phyloP scores from a whole-genome alignment of 2,797 vertebrate genomes.

The Limnodromus scolopaceus region DNA sequence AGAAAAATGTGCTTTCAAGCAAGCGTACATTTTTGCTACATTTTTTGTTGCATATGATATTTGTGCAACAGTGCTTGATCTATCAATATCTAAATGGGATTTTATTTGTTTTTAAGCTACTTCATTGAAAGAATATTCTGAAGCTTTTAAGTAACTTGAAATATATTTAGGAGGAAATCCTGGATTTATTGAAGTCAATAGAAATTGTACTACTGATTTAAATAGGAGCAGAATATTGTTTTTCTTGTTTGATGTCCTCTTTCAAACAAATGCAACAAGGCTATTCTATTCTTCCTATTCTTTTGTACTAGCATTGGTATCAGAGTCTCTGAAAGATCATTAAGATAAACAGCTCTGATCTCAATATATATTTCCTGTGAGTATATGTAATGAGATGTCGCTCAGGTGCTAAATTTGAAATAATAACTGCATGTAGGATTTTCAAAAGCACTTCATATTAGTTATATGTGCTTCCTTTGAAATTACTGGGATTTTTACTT shows the following conservation, averaged over 20 bases:
- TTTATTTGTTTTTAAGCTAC: background rate
- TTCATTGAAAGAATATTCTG: background rate
- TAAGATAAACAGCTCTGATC: background rate
- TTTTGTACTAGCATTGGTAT: background rate
- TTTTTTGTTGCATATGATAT: background rate
- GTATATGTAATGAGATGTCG: background rate
- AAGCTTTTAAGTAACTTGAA: background rate
- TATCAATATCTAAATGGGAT: background rate
- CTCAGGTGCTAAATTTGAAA: background rate
- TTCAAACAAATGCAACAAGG: background rate
- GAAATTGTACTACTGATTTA: background rate
- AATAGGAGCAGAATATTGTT: background rate
- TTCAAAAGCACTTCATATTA: background rate
- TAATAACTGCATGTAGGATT: background rate
- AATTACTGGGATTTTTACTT: background rate
- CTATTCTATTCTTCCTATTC: background rate
- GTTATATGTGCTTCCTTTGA: background rate
- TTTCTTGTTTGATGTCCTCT: background rate
- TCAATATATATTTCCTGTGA: background rate
- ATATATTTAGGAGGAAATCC: background rate
- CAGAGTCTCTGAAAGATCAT: background rate
- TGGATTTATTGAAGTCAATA: background rate
- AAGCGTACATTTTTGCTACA: background rate
- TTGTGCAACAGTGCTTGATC: background rate
- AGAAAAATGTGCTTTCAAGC: slow-evolving; percentile 13